A percentile compares a stretch with the other conserved stretches of the same genome.
Conservation (phyloP, 1,140 invertebrate genomes). For the Aethina tumida region DNA sequence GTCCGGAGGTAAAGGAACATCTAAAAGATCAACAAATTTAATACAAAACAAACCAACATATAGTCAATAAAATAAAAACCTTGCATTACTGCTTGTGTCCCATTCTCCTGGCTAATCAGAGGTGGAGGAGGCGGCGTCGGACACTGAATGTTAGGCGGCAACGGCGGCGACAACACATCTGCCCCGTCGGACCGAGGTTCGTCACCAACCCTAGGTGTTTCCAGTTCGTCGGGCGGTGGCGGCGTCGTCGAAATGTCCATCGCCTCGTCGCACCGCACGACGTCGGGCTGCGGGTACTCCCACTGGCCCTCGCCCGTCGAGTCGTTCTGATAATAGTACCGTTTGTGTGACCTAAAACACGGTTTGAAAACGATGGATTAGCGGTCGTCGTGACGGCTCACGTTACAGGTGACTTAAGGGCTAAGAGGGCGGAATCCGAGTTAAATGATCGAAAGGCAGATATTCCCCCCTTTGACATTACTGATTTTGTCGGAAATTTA, state of each 20-base stretch:
- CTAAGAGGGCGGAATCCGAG: too few species aligned
- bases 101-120: constrained; percentile 21
- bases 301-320: constrained; percentile 49
- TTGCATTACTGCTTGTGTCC: constrained; percentile 7
- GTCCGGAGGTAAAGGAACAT: constrained; percentile 19
- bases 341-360: constrained; percentile 55
- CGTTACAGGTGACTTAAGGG: too few species aligned
- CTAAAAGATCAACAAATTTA: constrained; percentile 11
- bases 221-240: constrained; percentile 27
- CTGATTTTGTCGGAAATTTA: too few species aligned
- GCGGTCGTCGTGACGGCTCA: too few species aligned
- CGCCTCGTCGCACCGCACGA: constrained; percentile 44
- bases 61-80: constrained; percentile 1
- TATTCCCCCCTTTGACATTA: too few species aligned
- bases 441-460: too few species aligned
- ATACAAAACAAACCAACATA: not conserved
- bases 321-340: constrained; percentile 58
- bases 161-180: constrained; percentile 30
- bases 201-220: constrained; percentile 3
- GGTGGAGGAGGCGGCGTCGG: constrained; percentile 33
- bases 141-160: constrained; percentile 25
- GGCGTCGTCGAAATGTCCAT: constrained; percentile 54
- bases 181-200: constrained; percentile 12
- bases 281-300: constrained; percentile 52
- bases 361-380: too few species aligned